phyloP scores from a whole-genome alignment of 2,797 vertebrate species.

The Telmatherina bonti region DNA sequence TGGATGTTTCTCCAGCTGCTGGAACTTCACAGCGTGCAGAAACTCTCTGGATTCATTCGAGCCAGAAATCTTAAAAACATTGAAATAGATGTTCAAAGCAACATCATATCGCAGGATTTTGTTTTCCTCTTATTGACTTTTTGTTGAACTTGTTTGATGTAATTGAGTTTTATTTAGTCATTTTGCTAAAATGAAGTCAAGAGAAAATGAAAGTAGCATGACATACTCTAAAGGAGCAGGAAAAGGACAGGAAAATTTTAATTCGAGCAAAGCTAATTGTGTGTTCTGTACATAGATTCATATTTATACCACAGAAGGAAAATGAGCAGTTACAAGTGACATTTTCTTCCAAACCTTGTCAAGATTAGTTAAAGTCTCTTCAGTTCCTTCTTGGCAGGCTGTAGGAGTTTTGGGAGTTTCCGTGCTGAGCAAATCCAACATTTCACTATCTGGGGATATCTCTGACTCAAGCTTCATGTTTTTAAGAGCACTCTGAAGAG shows the following conservation, averaged over 20 bases:
- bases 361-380: slow-evolving; percentile 67
- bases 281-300: slow-evolving; percentile 38
- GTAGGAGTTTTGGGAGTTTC: slow-evolving; percentile 57
- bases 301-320: slow-evolving; percentile 37
- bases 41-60: slow-evolving; percentile 40
- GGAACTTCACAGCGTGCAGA: slow-evolving; percentile 29
- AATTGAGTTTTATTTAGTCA: neutral
- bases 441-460: slow-evolving; percentile 76
- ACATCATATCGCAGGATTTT: neutral
- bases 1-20: slow-evolving; percentile 47
- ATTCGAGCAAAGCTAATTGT: slow-evolving; percentile 49
- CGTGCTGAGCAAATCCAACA: slow-evolving; percentile 64
- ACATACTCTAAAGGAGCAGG: slow-evolving; percentile 26
- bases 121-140: too few relatives aligned
- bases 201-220: slow-evolving; percentile 1
- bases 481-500: slow-evolving; percentile 68
- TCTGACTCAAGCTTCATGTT: slow-evolving; percentile 66
- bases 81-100: slow-evolving; percentile 2
- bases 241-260: slow-evolving; percentile 30
- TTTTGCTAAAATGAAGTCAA: neutral
- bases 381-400: slow-evolving; percentile 63
- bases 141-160: too few relatives aligned
- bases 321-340: slow-evolving; percentile 47
- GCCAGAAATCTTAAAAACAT: slow-evolving; percentile 42
- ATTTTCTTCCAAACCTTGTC: slow-evolving; percentile 62